Base-by-base conservation (phyloP, 2,888 invertebrate species). In the Sepiola atlantica region DNA sequence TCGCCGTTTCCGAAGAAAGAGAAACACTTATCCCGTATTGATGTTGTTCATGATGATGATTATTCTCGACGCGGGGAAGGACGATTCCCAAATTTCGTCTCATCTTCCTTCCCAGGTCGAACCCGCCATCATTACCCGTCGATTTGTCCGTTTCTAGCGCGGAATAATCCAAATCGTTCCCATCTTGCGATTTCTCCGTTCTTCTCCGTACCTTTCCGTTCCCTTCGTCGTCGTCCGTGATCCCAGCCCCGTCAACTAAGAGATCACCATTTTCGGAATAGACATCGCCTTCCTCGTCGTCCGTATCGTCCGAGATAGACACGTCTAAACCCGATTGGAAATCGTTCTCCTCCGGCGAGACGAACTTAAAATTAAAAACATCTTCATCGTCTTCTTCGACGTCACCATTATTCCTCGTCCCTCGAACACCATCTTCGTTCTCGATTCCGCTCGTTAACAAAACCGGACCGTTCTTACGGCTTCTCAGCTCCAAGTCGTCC, bases 221-320 rank as follows among this genome's bases (percentile, higher is more conserved):
- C 4, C 16, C 77, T n/a, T 77, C 77, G n/a, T 77, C 77, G n/a
- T 77, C 77, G n/a, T 77, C 77, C 18, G 77, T 77, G 14, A 77
- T n/a, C 32, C 32, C n/a, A 77, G 16, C 14, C n/a, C 16, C 77
- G n/a, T 77, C n/a, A 14, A n/a, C 77, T 18, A 77, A 14, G 4
- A 77, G 32, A 77, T 77, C 77, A 0, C 32, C 77, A 77, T 77
- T 77, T 14, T 77, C n/a, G 14, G 10, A n/a, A 20, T 57, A 57
- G 14, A 6, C n/a, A 77, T 77, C n/a, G 10, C 12, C 10, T 16
- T 32, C 77, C 14, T n/a, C 77, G 16, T 77, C 55, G 1, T 92
- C 92, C 10, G 92, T 92, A 55, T 92, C 92, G 28, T 92, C 92
- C 54, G 92, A 92, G 54, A 92, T 92, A 55, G 92, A 92, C 45